Evolutionary conservation across 2,888 invertebrate genomes (phyloP), one percentile per base, ranked within the genome.

Genomic region (Drosophila anceps): DNA sequence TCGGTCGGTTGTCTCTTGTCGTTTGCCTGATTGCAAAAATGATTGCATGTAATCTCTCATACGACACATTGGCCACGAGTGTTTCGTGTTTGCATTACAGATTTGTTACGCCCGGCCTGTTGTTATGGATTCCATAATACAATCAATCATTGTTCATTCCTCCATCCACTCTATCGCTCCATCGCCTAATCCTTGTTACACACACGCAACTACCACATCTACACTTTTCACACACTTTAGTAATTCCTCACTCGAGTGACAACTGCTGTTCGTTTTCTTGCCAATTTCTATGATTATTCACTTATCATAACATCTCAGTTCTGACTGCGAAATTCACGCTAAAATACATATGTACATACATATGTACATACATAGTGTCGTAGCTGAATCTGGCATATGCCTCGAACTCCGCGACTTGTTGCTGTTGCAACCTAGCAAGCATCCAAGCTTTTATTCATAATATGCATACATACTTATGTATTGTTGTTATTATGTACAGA

Each of bases 1-100:
- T 41, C 27, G 39, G 20, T 48, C 9, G 43, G 24, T 43, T 46
- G 72, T 63, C 60, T 80, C 41, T 55, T 55, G 44, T 58, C 66
- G 61, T 53, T 51, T 50, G 72, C 67, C 60, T 80, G 76, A 77
- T 77, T 77, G 80, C 76, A 79, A 77, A 77, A 80, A 81, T 79
- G 78, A 79, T 79, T 79, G 78, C 78, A 77, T 79, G 81, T 81
- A 79, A 79, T 79, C 81, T 73, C 81, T 79, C 79, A 81, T 77
- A 78, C 78, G 78, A 81, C 79, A 78, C 69, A 73, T 73, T 73
- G 78, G 65, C 50, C 57, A 57, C 59, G 29, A 51, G 48, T 69
- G 31, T 46, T 59, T 33, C 61, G 37, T 69, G 50, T 69, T 79
- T 76, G 61, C 59, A 65, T 54, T 64, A 54, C 80, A 61, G 80